These are phyloP conservation scores for Trachurus trachurus DNA, from an alignment of 2,797 vertebrate species.

Conservation along the genomic window DNA sequence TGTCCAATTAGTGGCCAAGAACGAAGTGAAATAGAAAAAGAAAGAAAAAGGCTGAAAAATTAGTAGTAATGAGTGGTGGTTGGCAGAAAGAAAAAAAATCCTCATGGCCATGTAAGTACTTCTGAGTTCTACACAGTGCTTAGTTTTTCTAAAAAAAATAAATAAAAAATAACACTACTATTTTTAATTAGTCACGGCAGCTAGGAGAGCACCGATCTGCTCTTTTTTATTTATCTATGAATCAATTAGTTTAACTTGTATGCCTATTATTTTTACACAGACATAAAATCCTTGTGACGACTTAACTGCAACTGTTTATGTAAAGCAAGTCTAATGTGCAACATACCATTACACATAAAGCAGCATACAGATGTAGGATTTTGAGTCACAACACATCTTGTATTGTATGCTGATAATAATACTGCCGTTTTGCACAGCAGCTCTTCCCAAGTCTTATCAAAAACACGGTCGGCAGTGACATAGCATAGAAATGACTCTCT, in stretches of 20 bases:
- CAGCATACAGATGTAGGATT: background rate
- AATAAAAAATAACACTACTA: background rate
- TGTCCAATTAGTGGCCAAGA: constrained; percentile 58
- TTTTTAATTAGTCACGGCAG: constrained; percentile 7
- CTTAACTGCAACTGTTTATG: background rate
- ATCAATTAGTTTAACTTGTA: background rate
- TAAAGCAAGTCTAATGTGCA: constrained; percentile 6
- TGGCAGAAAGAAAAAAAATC: constrained; percentile 10
- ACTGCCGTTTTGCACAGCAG: background rate
- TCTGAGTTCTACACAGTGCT: constrained; percentile 13
- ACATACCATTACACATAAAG: constrained; percentile 10
- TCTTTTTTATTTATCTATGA: background rate
- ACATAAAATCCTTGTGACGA: background rate
- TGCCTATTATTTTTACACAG: background rate
- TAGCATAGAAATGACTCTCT: background rate
- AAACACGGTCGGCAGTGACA: background rate
- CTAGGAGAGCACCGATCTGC: background rate
- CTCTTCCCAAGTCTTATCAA: constrained; percentile 15
- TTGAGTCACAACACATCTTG: constrained; percentile 5
- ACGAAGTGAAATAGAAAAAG: constrained; percentile 26
- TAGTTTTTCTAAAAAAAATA: background rate
- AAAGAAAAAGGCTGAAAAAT: constrained; percentile 32
- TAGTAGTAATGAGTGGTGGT: constrained; percentile 37
- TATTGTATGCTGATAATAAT: background rate
- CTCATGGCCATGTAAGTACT: background rate